Evolutionary conservation across 2,888 invertebrate genomes (phyloP).

Genomic region (Cerastis leucographa): DNA sequence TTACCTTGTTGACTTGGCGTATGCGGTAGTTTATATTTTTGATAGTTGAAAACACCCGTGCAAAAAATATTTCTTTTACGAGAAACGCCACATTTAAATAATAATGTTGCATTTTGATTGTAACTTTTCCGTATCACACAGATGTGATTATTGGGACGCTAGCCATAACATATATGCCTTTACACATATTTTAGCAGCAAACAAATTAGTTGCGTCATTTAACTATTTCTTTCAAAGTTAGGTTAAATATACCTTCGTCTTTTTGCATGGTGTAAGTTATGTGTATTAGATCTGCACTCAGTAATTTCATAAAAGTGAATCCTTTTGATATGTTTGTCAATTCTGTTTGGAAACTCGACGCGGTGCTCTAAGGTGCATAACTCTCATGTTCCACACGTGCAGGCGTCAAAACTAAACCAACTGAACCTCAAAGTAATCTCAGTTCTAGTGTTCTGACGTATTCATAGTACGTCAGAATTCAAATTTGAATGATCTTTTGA

Average conservation of each 20-base stretch:
- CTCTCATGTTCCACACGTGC: slow-evolving; percentile 62
- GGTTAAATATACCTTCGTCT: background rate
- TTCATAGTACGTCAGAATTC: background rate
- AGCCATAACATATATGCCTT: too few species aligned
- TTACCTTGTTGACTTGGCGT: slow-evolving; percentile 3
- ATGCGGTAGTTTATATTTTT: slow-evolving; percentile 25
- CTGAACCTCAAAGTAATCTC: slow-evolving; percentile 6
- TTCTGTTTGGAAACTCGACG: slow-evolving; percentile 57
- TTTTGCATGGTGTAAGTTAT: background rate
- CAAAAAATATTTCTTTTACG: background rate
- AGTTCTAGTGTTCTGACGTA: too few species aligned
- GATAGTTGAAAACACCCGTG: background rate
- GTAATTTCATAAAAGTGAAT: slow-evolving; percentile 41
- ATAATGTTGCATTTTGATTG: background rate
- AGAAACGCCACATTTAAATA: background rate
- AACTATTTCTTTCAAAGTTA: background rate
- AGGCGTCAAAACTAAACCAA: slow-evolving; percentile 40
- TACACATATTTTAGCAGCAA: background rate
- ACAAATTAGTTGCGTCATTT: background rate
- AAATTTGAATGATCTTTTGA: slow-evolving; percentile 34
- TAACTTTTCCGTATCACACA: background rate
- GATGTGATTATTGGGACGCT: too few species aligned
- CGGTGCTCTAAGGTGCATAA: slow-evolving; percentile 64
- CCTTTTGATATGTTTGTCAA: slow-evolving; percentile 61
- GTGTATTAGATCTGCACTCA: background rate